A percentile compares a stretch with the other conserved stretches of the same genome.
Conservation (phyloP, 2,888 invertebrate species). For the Cryptophagus acutangulus region DNA sequence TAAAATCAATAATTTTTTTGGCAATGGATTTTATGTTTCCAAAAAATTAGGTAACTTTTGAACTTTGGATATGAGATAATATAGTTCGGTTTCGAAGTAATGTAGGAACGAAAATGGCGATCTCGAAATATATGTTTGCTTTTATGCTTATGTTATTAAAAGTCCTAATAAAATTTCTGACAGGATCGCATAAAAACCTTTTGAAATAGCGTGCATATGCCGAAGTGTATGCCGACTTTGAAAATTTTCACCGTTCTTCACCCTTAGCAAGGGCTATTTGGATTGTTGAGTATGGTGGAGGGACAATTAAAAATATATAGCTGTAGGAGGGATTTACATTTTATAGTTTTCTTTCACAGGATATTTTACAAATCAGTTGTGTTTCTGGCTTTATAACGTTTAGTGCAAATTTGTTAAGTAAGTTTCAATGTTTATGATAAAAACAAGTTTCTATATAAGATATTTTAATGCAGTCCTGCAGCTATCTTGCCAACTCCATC, state of each 20-base stretch:
- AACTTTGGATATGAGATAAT: too few relatives aligned
- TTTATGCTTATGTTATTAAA: conserved; percentile 32
- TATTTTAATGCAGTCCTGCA: too few relatives aligned
- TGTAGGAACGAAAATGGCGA: conserved; percentile 20
- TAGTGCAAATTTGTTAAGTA: conserved; percentile 24
- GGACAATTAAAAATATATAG: conserved; percentile 45
- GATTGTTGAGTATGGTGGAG: conserved; percentile 36
- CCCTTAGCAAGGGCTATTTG: conserved; percentile 38
- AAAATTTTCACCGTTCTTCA: conserved; percentile 29
- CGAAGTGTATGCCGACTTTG: conserved; percentile 24
- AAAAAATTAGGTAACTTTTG: too few relatives aligned
- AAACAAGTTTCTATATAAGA: conserved; percentile 15
- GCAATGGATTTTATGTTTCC: too few relatives aligned
- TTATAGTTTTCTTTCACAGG: conserved; percentile 41
- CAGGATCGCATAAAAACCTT: conserved; percentile 30
- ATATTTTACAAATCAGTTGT: conserved; percentile 45
- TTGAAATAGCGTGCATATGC: conserved; percentile 24
- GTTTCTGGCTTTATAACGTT: conserved; percentile 31
- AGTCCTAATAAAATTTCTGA: conserved; percentile 31
- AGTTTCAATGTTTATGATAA: conserved; percentile 12
- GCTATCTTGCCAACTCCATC: too few relatives aligned
- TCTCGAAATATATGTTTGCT: conserved; percentile 25
- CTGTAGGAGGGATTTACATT: conserved; percentile 44
- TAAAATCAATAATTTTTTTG: too few relatives aligned
- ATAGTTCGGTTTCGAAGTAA: too few relatives aligned